These are phyloP conservation scores for Julus scanicus DNA, from an alignment of 2,888 invertebrate genomes.

Conservation along the genomic window DNA sequence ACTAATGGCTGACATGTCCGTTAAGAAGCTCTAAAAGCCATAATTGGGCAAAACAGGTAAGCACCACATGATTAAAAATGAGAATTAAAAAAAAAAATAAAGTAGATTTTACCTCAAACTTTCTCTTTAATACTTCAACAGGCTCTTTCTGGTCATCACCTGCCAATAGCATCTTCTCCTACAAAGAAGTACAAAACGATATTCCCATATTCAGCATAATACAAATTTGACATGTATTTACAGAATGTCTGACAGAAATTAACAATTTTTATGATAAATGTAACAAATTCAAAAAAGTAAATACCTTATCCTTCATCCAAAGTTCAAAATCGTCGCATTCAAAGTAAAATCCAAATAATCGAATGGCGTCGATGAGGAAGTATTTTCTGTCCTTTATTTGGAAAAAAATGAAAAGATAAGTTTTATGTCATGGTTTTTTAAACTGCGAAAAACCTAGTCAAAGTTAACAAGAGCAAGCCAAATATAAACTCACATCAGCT, in stretches of 20 bases:
- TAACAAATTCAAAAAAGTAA: not conserved
- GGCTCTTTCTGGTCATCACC: slow-evolving; percentile 86
- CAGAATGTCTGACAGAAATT: not conserved
- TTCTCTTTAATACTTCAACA: slow-evolving; percentile 91
- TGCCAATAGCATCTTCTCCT: slow-evolving; percentile 80
- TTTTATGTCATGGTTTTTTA: not conserved
- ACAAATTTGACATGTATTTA: not conserved
- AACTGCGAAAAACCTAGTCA: not conserved
- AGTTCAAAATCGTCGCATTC: slow-evolving; percentile 98
- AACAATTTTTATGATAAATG: not conserved
- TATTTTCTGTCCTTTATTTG: slow-evolving; percentile 76
- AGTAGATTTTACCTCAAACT: slow-evolving; percentile 79
- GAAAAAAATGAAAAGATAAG: slow-evolving; percentile 47
- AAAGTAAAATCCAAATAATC: slow-evolving; percentile 90
- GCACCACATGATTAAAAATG: not conserved
- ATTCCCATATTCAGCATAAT: not conserved
- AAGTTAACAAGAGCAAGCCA: slow-evolving; percentile 18
- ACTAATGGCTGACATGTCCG: slow-evolving; percentile 93
- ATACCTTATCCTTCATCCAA: slow-evolving; percentile 91
- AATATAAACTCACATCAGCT: slow-evolving; percentile 70
- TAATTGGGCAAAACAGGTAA: not conserved
- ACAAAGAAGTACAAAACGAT: slow-evolving; percentile 55
- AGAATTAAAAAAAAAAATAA: not conserved
- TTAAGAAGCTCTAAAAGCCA: slow-evolving; percentile 81
- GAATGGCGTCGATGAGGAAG: slow-evolving; percentile 89